These are phyloP conservation scores for Phodopus roborovskii DNA, from an alignment of 2,113 vertebrate genomes.

Conservation along the genomic window DNA sequence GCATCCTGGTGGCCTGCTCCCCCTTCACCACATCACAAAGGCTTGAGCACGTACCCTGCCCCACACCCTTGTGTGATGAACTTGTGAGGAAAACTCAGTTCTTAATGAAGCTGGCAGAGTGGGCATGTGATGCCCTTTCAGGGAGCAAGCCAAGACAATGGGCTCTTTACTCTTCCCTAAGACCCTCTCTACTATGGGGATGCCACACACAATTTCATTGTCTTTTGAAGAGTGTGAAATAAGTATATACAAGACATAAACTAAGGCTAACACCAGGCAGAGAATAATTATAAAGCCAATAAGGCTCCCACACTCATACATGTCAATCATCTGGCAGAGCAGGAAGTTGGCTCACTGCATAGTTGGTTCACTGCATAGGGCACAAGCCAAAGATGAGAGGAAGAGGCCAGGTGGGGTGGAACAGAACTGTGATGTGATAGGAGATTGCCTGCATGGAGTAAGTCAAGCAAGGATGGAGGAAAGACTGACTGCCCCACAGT, in stretches of 20 bases:
- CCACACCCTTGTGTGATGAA: rapidly evolving
- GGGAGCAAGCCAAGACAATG: background rate
- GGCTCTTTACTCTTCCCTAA: background rate
- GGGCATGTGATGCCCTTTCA: background rate
- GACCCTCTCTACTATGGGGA: background rate
- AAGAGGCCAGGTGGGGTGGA: background rate
- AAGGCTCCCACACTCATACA: conserved; percentile 7
- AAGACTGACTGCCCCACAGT: background rate
- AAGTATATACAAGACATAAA: conserved; percentile 63
- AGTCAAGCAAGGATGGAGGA: background rate
- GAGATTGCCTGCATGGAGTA: conserved; percentile 23
- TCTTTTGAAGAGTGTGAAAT: conserved; percentile 62
- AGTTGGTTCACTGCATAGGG: rapidly evolving
- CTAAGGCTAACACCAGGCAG: conserved; percentile 52
- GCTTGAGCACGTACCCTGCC: no score
- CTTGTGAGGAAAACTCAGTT: rapidly evolving
- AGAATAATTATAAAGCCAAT: conserved; percentile 69
- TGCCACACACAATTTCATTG: conserved; percentile 57
- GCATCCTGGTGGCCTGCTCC: rapidly evolving
- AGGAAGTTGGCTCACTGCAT: rapidly evolving
- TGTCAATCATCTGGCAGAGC: conserved; percentile 19
- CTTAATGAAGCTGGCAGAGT: rapidly evolving
- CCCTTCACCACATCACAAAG: rapidly evolving
- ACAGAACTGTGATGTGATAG: conserved; percentile 10
- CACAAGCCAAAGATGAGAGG: background rate